Evolutionary conservation across 2,888 invertebrate genomes (phyloP).

Genomic region (Bhutanitis thaidina): DNA sequence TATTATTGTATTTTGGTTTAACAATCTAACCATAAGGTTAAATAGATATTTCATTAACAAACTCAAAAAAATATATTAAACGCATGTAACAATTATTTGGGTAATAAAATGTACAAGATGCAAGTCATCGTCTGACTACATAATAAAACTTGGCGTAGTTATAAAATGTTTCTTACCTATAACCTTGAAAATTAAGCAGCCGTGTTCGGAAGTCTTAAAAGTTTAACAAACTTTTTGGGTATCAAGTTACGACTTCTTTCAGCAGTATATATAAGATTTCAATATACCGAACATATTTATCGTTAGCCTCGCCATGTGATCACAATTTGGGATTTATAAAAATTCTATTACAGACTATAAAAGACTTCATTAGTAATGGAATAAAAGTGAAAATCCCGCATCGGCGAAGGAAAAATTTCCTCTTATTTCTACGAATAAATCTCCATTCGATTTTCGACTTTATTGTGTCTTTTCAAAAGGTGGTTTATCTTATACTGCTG

Average conservation of each 20-base stretch:
- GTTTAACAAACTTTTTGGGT: slow-evolving; percentile 47
- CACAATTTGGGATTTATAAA: slow-evolving; percentile 68
- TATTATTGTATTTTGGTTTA: no score
- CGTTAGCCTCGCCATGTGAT: slow-evolving; percentile 62
- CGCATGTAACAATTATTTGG: no score
- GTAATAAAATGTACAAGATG: background rate
- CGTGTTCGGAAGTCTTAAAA: slow-evolving; percentile 37
- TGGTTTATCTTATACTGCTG: slow-evolving; percentile 51
- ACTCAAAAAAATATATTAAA: no score
- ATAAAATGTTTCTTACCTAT: slow-evolving; percentile 3
- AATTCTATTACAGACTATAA: slow-evolving; percentile 35
- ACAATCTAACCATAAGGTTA: no score
- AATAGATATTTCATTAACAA: no score
- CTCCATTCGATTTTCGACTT: slow-evolving; percentile 49
- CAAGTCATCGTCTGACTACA: slow-evolving; percentile 5
- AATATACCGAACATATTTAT: slow-evolving; percentile 72
- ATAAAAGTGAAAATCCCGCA: slow-evolving; percentile 47
- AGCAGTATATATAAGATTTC: slow-evolving; percentile 63
- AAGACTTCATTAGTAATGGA: slow-evolving; percentile 34
- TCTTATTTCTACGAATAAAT: slow-evolving; percentile 58
- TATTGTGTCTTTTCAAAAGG: slow-evolving; percentile 46
- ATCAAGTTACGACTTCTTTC: slow-evolving; percentile 65
- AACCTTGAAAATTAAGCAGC: slow-evolving; percentile 26
- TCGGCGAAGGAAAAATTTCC: slow-evolving; percentile 40
- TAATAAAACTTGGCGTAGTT: background rate